These are phyloP conservation scores for Rhinolophus ferrumequinum DNA, from an alignment of 2,113 vertebrate species.

Conservation along the genomic window DNA sequence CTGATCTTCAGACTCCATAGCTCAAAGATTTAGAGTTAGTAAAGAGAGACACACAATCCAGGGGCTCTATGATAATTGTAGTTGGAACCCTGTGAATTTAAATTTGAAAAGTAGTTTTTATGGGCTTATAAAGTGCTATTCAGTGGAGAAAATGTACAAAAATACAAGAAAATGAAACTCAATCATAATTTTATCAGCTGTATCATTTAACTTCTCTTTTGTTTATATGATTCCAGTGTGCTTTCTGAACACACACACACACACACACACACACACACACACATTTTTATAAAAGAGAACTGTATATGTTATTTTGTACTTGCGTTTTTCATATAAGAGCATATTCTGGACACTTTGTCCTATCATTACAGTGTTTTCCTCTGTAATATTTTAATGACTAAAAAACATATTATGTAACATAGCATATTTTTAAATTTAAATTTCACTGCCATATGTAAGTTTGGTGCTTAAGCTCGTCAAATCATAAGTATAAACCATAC, in stretches of 20 bases:
- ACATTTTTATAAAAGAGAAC: conserved; percentile 19
- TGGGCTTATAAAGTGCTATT: background rate
- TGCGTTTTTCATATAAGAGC: background rate
- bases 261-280: background rate
- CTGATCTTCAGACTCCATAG: background rate
- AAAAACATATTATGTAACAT: background rate
- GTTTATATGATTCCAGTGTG: conserved; percentile 13
- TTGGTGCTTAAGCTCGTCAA: conserved; percentile 15
- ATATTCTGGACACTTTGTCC: background rate
- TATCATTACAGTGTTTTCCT: background rate
- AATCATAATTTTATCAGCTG: conserved; percentile 24
- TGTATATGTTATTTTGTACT: background rate
- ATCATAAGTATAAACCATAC: background rate
- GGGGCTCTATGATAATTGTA: background rate
- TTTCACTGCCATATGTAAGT: background rate
- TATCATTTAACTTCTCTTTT: conserved; percentile 32
- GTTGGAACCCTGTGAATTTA: conserved; percentile 26
- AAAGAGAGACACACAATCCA: background rate
- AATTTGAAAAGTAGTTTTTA: background rate
- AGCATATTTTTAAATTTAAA: conserved; percentile 43
- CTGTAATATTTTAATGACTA: background rate
- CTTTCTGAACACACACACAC: background rate
- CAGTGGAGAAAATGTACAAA: conserved; percentile 11
- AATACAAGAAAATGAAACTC: background rate
- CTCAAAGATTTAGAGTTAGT: conserved; percentile 28